phyloP scores from a whole-genome alignment of 2,113 vertebrate genomes.

The Dromaius novaehollandiae region DNA sequence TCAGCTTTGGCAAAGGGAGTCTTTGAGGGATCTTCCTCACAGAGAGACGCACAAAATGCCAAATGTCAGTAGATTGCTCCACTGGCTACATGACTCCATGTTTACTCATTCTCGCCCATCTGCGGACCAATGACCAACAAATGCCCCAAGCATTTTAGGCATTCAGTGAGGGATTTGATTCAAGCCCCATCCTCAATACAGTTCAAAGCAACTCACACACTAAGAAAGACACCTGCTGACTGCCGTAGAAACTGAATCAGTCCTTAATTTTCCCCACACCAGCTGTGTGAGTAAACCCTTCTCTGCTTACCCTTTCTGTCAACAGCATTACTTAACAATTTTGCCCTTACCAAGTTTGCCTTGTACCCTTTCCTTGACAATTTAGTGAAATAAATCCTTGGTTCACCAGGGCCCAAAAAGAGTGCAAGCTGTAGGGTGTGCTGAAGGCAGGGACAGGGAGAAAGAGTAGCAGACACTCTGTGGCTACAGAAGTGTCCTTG shows the following conservation, averaged over 20 bases:
- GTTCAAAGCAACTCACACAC: not conserved
- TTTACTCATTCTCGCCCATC: conserved; percentile 22
- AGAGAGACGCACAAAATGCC: not conserved
- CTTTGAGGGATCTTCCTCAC: not conserved
- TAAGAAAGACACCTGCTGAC: not conserved
- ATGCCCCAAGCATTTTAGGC: not conserved
- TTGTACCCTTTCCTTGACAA: not conserved
- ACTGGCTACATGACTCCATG: conserved; percentile 3
- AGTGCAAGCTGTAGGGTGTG: not conserved
- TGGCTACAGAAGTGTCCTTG: not conserved
- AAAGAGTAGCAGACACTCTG: not conserved
- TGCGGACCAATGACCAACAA: not conserved
- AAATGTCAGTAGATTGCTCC: not conserved
- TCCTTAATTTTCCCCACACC: not conserved
- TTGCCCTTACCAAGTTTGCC: not conserved
- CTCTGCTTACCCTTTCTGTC: not conserved
- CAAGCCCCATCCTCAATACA: not conserved
- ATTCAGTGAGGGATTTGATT: conserved; percentile 4
- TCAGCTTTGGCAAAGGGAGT: conserved; percentile 19
- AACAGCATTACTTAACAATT: not conserved
- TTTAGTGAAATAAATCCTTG: not conserved
- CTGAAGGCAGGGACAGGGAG: not conserved
- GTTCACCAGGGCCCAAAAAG: not conserved
- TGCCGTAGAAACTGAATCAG: not conserved
- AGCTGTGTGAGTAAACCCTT: not conserved